A percentile compares a stretch with the other conserved stretches of the same genome.
phyloP scores from a whole-genome alignment of 2,797 vertebrate genomes.

The Typhlichthys eigenmanni region DNA sequence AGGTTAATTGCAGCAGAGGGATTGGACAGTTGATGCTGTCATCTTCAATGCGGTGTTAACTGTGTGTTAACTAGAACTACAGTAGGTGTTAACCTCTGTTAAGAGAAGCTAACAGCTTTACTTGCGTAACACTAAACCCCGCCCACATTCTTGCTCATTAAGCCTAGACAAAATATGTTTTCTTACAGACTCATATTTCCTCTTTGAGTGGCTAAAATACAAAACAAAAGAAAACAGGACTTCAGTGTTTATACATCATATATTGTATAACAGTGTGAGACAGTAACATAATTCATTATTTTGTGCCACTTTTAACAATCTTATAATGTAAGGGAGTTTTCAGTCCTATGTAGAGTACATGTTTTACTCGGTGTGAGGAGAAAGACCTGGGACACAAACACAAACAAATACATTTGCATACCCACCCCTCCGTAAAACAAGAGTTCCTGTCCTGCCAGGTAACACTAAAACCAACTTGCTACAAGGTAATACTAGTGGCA shows the following conservation, averaged over 20 bases:
- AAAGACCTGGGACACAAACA: slow-evolving; percentile 11
- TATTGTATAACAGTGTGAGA: slow-evolving; percentile 12
- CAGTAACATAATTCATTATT: slow-evolving; percentile 10
- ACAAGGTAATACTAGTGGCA: slow-evolving; percentile 52
- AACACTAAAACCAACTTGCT: too few relatives aligned
- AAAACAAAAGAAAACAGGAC: slow-evolving; percentile 25
- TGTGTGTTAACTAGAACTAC: too few relatives aligned
- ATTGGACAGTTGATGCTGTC: too few relatives aligned
- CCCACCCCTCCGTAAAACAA: slow-evolving; percentile 24
- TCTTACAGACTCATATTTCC: slow-evolving; percentile 28
- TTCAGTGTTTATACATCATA: slow-evolving; percentile 11
- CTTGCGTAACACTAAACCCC: too few relatives aligned
- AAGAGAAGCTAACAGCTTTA: too few relatives aligned
- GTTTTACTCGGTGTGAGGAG: neutral
- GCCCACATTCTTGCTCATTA: slow-evolving; percentile 8
- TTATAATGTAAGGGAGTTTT: slow-evolving; percentile 14
- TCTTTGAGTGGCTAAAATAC: slow-evolving; percentile 49
- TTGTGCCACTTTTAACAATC: slow-evolving; percentile 9
- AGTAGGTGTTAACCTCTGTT: too few relatives aligned
- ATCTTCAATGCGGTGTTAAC: too few relatives aligned
- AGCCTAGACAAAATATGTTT: slow-evolving; percentile 36
- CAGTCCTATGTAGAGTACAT: slow-evolving; percentile 27
- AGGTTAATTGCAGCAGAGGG: too few relatives aligned
- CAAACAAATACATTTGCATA: slow-evolving; percentile 10
- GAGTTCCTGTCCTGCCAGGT: slow-evolving; percentile 5